These are phyloP conservation scores for Alitta virens DNA, from an alignment of 2,888 invertebrate genomes.

Conservation along the genomic window DNA sequence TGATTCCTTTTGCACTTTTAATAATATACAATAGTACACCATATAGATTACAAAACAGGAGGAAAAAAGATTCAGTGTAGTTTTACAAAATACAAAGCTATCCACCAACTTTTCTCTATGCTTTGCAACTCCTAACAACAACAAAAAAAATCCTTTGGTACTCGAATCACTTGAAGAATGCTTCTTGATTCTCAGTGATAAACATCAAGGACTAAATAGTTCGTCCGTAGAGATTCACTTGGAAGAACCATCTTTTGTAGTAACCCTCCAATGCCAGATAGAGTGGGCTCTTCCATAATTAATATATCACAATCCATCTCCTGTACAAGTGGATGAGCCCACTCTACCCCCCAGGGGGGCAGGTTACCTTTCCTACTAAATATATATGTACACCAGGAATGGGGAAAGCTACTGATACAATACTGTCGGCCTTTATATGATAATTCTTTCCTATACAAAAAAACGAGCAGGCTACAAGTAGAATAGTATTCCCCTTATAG, in stretches of 20 bases:
- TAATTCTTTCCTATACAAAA: too few species aligned
- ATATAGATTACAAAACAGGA: too few species aligned
- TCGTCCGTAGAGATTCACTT: neutral
- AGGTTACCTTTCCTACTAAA: neutral
- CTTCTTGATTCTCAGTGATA: too few species aligned
- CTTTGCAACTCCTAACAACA: neutral
- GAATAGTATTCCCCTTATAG: neutral
- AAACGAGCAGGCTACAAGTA: too few species aligned
- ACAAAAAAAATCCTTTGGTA: too few species aligned
- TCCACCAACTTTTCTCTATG: neutral
- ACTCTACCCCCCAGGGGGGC: neutral
- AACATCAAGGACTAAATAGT: neutral
- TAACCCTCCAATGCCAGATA: neutral
- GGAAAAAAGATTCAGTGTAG: neutral
- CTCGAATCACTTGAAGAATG: too few species aligned
- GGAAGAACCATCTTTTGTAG: neutral
- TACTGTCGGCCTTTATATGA: too few species aligned
- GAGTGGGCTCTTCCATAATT: neutral
- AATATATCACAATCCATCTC: conserved; percentile 1
- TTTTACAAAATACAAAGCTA: neutral
- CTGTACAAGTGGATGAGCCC: neutral
- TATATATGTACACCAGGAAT: neutral
- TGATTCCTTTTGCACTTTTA: too few species aligned
- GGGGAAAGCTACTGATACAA: neutral
- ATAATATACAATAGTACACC: too few species aligned